Evolutionary conservation across 2,888 invertebrate species (phyloP).

Genomic region (Oscheius onirici): DNA sequence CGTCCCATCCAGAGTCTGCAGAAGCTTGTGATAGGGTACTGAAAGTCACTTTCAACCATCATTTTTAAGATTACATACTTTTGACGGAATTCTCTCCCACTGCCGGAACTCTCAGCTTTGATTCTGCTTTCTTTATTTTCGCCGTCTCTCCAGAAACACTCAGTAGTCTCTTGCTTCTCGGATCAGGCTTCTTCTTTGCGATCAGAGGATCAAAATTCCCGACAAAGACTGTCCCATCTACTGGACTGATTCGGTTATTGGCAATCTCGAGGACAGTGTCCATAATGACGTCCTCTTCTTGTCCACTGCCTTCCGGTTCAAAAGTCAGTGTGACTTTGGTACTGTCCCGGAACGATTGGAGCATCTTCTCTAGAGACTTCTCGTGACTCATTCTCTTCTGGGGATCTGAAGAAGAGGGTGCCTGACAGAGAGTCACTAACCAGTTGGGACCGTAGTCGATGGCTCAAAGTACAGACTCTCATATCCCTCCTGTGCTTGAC

Average conservation of each 20-base stretch:
- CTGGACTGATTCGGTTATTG: background rate
- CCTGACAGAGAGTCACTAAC: background rate
- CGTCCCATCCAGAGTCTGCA: background rate
- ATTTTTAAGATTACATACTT: background rate
- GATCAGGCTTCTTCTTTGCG: background rate
- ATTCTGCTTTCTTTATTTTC: background rate
- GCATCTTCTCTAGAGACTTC: background rate
- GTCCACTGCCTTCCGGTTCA: constrained; percentile 1
- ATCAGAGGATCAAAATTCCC: background rate
- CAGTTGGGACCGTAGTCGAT: background rate
- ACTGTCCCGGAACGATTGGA: background rate
- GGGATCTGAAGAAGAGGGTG: background rate
- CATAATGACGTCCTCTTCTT: constrained; percentile 1
- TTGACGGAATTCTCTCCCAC: background rate
- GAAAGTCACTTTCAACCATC: background rate
- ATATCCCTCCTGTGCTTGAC: constrained; percentile 21
- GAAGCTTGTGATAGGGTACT: background rate
- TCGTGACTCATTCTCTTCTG: background rate
- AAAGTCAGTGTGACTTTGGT: background rate
- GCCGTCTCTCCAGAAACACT: background rate
- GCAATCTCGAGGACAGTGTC: background rate
- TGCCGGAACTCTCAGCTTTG: background rate
- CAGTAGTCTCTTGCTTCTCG: background rate
- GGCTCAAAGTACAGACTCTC: constrained; percentile 28
- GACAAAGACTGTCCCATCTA: background rate